Base-by-base conservation (phyloP, 2,888 invertebrate genomes). In the Ophion slaviceki region DNA sequence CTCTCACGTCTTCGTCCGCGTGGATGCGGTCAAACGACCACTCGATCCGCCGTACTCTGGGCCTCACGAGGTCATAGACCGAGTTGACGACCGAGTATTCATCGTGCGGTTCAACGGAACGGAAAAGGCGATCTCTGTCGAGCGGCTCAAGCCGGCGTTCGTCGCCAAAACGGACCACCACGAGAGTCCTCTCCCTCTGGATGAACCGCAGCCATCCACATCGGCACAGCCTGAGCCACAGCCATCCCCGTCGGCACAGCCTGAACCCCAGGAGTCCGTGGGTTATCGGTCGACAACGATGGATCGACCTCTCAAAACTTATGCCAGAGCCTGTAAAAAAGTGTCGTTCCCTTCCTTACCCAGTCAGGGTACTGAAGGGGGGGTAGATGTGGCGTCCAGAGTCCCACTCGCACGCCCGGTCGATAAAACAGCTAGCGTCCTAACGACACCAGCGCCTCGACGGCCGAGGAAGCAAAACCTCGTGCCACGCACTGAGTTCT, bases 331-430 rank as follows among this genome's bases (percentile, higher is more conserved):
- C 20, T 17, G n/a, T 7, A 59, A 59, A 59, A 59, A 59, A 59
- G 59, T 59, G 17, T 59, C 59, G n/a, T 59, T 59, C n/a, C 59
- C 59, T 47, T 47, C 47, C 47, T 47, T 47, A 47, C 47, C 47
- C 4, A 47, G 47, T 47, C 47, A 47, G 47, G 8, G 47, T 47
- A 47, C 47, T 59, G 59, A 59, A 17, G 17, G 59, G 59, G n/a
- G 59, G 59, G 17, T 59, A 20, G 59, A 59, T 59, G 59, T 59
- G 59, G 20, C 59, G 59, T 17, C 59, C 20, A 47, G 6, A 8
- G 47, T 11, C 47, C 47, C 47, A 47, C 47, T 47, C 47, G 47
- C 47, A 47, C 47, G 47, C 47, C 47, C 11, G 47, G 5, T 61
- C 61, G n/a, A 7, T 20, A 61, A 47, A 47, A 8, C 8, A 47